These are phyloP conservation scores for Tanytarsus gracilentus DNA, from an alignment of 2,888 invertebrate species.

Conservation along the genomic window DNA sequence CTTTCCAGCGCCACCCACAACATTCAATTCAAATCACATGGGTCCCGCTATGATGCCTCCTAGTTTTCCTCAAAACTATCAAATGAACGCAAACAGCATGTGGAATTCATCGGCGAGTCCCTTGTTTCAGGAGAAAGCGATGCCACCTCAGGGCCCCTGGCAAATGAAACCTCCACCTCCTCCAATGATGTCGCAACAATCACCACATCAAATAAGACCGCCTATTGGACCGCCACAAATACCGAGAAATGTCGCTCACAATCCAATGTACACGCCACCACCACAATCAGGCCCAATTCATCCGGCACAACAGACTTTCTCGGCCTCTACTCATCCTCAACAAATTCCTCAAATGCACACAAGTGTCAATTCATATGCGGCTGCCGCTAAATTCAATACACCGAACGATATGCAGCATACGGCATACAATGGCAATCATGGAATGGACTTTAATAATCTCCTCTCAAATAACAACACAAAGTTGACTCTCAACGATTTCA, in stretches of 20 bases:
- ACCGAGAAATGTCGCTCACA: background rate
- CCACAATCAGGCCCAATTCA: conserved; percentile 18
- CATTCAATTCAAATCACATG: background rate
- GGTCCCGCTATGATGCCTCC: conserved; percentile 6
- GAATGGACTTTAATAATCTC: conserved; percentile 2
- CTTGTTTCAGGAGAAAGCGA: background rate
- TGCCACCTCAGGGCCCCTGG: conserved; percentile 7
- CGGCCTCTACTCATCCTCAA: too few species aligned
- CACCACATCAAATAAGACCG: conserved; percentile 18
- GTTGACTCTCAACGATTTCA: conserved; percentile 17
- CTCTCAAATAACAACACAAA: conserved; percentile 8
- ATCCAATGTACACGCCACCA: conserved; percentile 23
- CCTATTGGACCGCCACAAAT: conserved; percentile 1
- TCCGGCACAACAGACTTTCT: conserved; percentile 4
- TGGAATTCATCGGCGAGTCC: conserved; percentile 21
- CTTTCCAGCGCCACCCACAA: background rate
- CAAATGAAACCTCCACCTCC: conserved; percentile 3
- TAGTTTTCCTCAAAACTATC: too few species aligned
- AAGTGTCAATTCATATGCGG: conserved; percentile 7
- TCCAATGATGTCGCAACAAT: conserved; percentile 17
- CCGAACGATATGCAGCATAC: background rate
- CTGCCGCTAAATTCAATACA: background rate
- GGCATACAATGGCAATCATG: conserved; percentile 23
- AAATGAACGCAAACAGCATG: conserved; percentile 19
- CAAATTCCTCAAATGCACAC: background rate